Base-by-base conservation (phyloP, 1,140 invertebrate species). In the Rhagoletis zephyria region DNA sequence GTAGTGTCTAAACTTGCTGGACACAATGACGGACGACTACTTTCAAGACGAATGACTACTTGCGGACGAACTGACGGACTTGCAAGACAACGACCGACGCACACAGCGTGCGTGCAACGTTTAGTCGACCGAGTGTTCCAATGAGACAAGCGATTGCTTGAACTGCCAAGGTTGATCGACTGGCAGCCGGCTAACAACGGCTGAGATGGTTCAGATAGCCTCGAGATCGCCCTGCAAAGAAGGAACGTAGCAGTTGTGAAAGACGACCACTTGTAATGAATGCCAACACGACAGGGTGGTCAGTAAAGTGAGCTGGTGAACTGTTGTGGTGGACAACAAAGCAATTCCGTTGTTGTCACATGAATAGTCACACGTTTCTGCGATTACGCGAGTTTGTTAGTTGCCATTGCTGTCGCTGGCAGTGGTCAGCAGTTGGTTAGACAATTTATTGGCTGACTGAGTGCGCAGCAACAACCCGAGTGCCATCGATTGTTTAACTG, bases 341-440 rank as follows among this genome's bases (percentile, higher is more conserved):
- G 30, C 64, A 30, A 40, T 19, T 19, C 7, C 48, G n/a, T 30
- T 30, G 30, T 30, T 30, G 30, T 51, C 48, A 30, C 48, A 19
- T 56, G 48, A 81, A 81, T 81, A 81, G 74, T 81, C 74, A 81
- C 74, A 81, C 74, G 74, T 81, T 81, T 81, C 74, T 81, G 74
- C 74, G 74, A 81, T 81, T 81, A 81, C 74, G 48, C 74, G 48
- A 48, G 48, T 81, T 56, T 81, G 74, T 30, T n/a, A 19, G 48
- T n/a, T 56, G 74, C 45, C 30, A 30, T 30, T 30, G 30, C 30
- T 30, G 30, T 30, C 30, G 30, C 30, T 30, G 30, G 30, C 30
- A 30, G 30, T 30, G 30, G 30, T 30, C 30, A 30, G 51, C 74
- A 56, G 74, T 56, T 81, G 74, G 42, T 81, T 14, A n/a, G 74